These are phyloP conservation scores for Ageneiosus marmoratus DNA, from an alignment of 2,113 vertebrate species.

Conservation along the genomic window DNA sequence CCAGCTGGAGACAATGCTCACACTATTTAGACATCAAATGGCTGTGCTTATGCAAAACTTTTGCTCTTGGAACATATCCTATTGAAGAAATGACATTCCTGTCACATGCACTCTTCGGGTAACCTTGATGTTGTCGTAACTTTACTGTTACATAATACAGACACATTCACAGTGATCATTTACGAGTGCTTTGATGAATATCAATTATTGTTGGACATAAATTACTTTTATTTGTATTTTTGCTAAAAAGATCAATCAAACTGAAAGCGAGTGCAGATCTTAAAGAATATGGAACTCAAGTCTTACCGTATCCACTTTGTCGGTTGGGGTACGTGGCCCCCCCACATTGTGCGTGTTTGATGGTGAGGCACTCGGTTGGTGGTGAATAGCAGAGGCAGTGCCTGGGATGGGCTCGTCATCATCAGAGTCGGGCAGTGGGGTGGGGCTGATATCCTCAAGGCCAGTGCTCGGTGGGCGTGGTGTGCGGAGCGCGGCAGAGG, in stretches of 20 bases:
- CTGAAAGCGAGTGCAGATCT: background rate
- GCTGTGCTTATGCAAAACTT: background rate
- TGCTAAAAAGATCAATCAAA: background rate
- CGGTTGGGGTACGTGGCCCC: slow-evolving; percentile 79
- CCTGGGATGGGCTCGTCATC: slow-evolving; percentile 80
- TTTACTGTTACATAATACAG: background rate
- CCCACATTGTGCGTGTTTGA: slow-evolving; percentile 66
- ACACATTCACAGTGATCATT: background rate
- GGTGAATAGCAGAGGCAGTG: slow-evolving; percentile 72
- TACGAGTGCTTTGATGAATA: background rate
- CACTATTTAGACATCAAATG: background rate
- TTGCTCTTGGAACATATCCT: background rate
- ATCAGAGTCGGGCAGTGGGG: slow-evolving; percentile 91
- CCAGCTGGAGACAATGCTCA: background rate
- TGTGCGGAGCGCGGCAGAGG: slow-evolving; percentile 75
- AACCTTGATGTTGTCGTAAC: background rate
- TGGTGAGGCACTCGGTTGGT: slow-evolving; percentile 67
- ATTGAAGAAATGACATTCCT: background rate
- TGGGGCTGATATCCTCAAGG: slow-evolving; percentile 95
- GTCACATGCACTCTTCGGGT: background rate
- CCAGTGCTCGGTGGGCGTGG: slow-evolving; percentile 88
- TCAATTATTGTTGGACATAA: background rate
- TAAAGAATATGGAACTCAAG: background rate
- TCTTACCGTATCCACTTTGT: slow-evolving; percentile 90
- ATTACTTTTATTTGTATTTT: background rate